Conservation (phyloP, 1,140 invertebrate genomes). For the Orius insidiosus region DNA sequence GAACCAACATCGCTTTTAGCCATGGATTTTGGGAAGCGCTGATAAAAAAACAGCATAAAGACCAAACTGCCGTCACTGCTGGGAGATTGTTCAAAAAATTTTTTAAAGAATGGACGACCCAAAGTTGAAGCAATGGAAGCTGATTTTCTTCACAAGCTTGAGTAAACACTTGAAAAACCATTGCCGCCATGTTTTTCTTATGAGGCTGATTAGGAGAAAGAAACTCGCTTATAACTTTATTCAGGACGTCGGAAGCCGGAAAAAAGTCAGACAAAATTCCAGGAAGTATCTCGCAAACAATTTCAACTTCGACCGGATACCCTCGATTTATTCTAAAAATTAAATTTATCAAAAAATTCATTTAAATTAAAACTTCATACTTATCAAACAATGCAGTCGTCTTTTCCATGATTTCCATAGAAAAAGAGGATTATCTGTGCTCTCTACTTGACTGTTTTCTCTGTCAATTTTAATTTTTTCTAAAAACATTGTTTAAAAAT, state of each 20-base stretch:
- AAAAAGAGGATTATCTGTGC: constrained; percentile 44
- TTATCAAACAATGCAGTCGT: constrained; percentile 67
- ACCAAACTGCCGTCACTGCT: constrained; percentile 64
- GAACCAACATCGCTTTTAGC: constrained; percentile 52
- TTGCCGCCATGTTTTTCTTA: constrained; percentile 57
- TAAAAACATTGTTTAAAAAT: no score
- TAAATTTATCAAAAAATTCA: not conserved
- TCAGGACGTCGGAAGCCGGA: constrained; percentile 67
- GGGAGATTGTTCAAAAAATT: constrained; percentile 71
- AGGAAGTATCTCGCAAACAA: constrained; percentile 51
- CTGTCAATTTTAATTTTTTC: not conserved
- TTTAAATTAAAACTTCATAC: constrained; percentile 4
- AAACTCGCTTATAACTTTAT: constrained; percentile 81
- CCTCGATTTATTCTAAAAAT: constrained; percentile 39
- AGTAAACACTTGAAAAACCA: constrained; percentile 67
- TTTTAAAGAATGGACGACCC: constrained; percentile 70
- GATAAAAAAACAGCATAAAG: constrained; percentile 70
- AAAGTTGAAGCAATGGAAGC: constrained; percentile 59
- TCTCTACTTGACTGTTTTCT: constrained; percentile 2
- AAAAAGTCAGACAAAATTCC: constrained; percentile 66
- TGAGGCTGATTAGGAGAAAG: constrained; percentile 70
- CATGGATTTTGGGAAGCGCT: constrained; percentile 59
- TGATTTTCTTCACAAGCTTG: constrained; percentile 49
- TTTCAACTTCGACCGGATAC: constrained; percentile 53
- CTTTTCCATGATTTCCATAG: constrained; percentile 49